These are phyloP conservation scores for Azemiops feae DNA, from an alignment of 2,113 vertebrate genomes.

Conservation along the genomic window DNA sequence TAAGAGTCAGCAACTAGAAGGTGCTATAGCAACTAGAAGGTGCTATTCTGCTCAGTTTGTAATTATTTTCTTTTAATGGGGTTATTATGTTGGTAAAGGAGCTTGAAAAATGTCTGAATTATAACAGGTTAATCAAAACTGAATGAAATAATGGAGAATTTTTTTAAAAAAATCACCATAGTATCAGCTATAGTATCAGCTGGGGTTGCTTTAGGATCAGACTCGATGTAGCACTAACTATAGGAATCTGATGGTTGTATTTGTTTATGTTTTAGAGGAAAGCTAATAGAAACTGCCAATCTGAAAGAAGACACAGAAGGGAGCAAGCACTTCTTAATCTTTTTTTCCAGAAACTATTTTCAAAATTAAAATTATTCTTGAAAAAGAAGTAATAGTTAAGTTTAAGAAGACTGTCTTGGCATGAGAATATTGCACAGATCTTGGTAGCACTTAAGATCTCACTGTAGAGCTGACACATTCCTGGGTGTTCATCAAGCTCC, in stretches of 20 bases:
- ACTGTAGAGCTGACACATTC: not conserved
- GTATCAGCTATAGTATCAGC: not conserved
- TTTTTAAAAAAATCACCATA: not conserved
- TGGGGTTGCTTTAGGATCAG: not conserved
- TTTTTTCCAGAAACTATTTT: not conserved
- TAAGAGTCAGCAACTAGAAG: not conserved
- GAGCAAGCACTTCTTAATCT: not conserved
- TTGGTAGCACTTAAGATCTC: not conserved
- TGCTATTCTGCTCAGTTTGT: not conserved
- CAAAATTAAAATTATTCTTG: not conserved
- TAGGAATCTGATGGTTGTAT: not conserved
- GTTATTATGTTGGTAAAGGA: not conserved
- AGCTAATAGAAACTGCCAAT: not conserved
- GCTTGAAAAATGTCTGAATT: not conserved
- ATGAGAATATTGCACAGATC: not conserved
- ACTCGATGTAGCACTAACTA: not conserved
- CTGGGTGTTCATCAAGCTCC: not conserved
- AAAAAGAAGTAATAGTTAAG: not conserved
- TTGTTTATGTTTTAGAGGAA: not conserved
- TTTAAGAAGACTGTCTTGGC: not conserved
- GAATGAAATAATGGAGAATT: not conserved
- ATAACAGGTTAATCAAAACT: not conserved
- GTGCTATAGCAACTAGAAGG: not conserved
- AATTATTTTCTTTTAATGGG: not conserved
- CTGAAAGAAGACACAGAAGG: not conserved